Evolutionary conservation across 1,140 invertebrate genomes (phyloP), one percentile per base, ranked within the genome.

Genomic region (Ostrea edulis): DNA sequence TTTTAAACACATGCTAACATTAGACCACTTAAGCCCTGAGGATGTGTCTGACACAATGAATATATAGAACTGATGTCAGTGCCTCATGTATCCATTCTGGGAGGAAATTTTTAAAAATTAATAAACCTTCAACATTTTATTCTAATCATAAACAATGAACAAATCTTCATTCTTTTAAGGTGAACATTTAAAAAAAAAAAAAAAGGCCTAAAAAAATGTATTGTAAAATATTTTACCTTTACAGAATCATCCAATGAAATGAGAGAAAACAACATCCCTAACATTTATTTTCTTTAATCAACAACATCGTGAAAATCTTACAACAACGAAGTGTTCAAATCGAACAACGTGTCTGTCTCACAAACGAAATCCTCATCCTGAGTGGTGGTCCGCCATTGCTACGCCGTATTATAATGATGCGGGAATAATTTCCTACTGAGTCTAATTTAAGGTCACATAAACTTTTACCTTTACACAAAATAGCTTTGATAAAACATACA

Each of bases 361-460:
- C 68, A 35, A 14, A 77, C 68, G 14, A 77, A 77, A 77, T 77
- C 68, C 68, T 22, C 25, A 77, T 77, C 8, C 22, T 20, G 58
- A 44, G 35, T 44, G n/a, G 14, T 25, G 11, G 68, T 77, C 68
- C 68, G 68, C 68, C 68, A 77, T 77, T 77, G 68, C 68, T 77
- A 77, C 68, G 68, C 68, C 68, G 68, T 77, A 77, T 77, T 77
- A 77, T 77, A 77, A 77, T 77, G 68, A 77, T 77, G 68, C 68
- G 68, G 68, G 68, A 77, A 77, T 77, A 77, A 35, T 77, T 77
- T 25, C 68, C 68, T 77, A 77, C 68, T 77, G 68, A 77, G 68
- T 77, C 68, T 77, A 77, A 77, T 77, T 77, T 77, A 77, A 77
- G 68, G 68, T 77, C 68, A 77, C 68, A 77, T 77, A 77, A 77